A percentile compares a stretch with the other conserved stretches of the same genome.
Evolutionary conservation across 2,888 invertebrate species (phyloP).

Genomic region (Rhopalosiphum nymphaeae): DNA sequence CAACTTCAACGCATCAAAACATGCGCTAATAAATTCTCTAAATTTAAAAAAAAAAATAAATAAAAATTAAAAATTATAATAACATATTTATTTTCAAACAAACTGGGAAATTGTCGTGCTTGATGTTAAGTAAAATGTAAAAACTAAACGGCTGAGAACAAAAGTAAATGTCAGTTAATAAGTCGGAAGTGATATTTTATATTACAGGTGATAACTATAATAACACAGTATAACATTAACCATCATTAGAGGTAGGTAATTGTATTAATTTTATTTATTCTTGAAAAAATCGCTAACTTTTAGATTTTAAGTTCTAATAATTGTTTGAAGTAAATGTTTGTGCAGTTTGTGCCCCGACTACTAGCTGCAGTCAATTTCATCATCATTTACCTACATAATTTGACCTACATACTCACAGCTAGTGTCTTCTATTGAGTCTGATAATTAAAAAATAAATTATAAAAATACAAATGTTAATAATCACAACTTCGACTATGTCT

Average conservation of each 20-base stretch:
- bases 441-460: not conserved
- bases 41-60: not conserved
- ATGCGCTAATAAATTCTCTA: constrained; percentile 92
- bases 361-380: not conserved
- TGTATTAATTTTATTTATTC: not conserved
- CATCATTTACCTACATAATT: not conserved
- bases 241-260: not conserved
- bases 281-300: not conserved
- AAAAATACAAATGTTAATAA: not conserved
- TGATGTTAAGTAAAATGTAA: not conserved
- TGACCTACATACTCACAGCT: not conserved
- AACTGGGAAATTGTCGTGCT: not conserved
- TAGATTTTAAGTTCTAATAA: not conserved
- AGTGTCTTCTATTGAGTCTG: not conserved
- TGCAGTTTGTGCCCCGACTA: not conserved
- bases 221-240: not conserved
- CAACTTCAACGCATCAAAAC: constrained; percentile 89
- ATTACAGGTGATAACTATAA: not conserved
- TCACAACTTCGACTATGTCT: not conserved
- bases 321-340: not conserved
- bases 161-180: not conserved
- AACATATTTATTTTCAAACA: not conserved
- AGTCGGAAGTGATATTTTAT: not conserved
- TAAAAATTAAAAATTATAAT: not conserved
- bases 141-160: not conserved